Conservation (phyloP, 35 echinoderm and acorn worm genomes). For the Lytechinus variegatus region DNA sequence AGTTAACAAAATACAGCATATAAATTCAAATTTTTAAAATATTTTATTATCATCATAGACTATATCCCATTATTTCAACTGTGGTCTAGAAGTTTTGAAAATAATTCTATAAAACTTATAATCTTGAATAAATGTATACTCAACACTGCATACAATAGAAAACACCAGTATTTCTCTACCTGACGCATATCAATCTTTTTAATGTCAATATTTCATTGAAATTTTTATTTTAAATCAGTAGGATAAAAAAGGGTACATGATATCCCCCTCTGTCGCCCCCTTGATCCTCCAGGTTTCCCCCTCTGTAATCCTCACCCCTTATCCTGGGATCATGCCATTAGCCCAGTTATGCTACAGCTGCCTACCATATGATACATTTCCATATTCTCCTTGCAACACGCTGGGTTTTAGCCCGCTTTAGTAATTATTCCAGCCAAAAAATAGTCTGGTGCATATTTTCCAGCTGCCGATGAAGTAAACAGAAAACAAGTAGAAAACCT, state of each 20-base stretch:
- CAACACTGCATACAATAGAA: no score
- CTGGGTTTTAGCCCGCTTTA: not conserved
- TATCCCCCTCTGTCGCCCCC: not conserved
- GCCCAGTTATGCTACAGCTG: constrained; percentile 8
- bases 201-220: no score
- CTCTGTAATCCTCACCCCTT: not conserved
- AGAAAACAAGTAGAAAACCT: not conserved
- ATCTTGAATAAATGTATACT: no score
- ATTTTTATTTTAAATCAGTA: no score
- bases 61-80: no score
- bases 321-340: not conserved
- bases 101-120: no score
- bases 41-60: no score
- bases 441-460: not conserved
- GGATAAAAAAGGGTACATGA: not conserved
- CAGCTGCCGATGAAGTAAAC: not conserved
- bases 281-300: not conserved
- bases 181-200: no score
- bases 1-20: no score
- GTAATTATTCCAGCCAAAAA: not conserved
- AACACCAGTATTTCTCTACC: no score
- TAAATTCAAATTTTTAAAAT: no score
- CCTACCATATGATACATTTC: not conserved
- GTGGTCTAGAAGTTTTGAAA: no score
- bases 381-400: not conserved